Percentiles rank a stretch among this genome's conserved stretches.
These are phyloP conservation scores for Hypotaenidia okinawae DNA, from an alignment of 2,797 vertebrate genomes.

Conservation along the genomic window DNA sequence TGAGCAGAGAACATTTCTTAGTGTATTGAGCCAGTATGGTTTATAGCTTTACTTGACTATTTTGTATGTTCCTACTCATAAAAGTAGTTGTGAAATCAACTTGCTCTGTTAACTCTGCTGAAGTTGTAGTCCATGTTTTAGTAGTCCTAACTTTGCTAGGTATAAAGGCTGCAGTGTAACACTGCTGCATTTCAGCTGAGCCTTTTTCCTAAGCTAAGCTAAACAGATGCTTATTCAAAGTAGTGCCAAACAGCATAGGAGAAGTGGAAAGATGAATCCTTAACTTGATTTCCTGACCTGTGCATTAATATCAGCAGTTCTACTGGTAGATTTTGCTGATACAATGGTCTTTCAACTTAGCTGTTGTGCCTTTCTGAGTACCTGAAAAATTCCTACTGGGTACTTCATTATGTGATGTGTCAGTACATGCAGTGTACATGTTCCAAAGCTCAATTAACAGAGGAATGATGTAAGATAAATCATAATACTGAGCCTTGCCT, in stretches of 20 bases:
- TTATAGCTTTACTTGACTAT: not conserved
- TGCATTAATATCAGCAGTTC: not conserved
- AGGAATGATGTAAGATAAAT: not conserved
- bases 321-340: not conserved
- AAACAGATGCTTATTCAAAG: not conserved
- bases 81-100: not conserved
- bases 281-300: not conserved
- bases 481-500: not conserved
- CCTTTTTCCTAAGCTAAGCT: not conserved
- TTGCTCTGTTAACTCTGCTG: not conserved
- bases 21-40: not conserved
- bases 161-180: not conserved
- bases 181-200: not conserved
- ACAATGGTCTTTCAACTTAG: not conserved
- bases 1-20: not conserved
- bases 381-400: not conserved
- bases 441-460: not conserved
- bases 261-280: not conserved
- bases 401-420: fast-evolving
- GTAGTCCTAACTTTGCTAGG: not conserved
- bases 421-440: fast-evolving
- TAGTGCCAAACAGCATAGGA: not conserved
- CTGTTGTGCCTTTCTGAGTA: not conserved
- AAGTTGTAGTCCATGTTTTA: not conserved
- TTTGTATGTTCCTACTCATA: not conserved